Evolutionary conservation across 1,140 invertebrate genomes (phyloP), one percentile per base, ranked within the genome.

Genomic region (Polypedilum pembai): DNA sequence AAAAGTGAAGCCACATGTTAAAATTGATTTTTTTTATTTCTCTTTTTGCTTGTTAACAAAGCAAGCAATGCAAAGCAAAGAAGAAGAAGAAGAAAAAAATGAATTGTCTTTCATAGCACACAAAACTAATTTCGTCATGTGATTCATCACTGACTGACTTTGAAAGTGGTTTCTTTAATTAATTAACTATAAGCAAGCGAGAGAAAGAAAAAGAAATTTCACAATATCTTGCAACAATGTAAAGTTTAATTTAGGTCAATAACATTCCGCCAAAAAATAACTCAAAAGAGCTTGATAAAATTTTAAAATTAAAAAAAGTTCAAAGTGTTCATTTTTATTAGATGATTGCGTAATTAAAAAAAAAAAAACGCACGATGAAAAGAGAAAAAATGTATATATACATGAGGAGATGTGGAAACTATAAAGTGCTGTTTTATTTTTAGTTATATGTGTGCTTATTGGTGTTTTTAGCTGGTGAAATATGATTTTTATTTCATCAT

Each of bases 341-440:
- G 65, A 69, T 69, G 65, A 69, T 69, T 69, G 65, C 65, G 65
- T 69, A 69, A 69, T 69, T 69, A n/a, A 15, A 56, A 3, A 3
- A n/a, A 69, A n/a, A 56, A 12, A 56, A 56, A 56, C 45, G 65
- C 65, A 21, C 17, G 15, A 69, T 69, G 65, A 69, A 18, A 69
- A 69, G 17, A 69, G 20, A 69, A 69, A 66, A n/a, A 66, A 45
- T n/a, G 8, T 45, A 45, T 45, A n/a, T 33, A 5, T 33, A 33
- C 5, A 56, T 12, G 45, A 1, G 24, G 24, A 69, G 20, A 69
- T 69, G 65, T 69, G 65, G 65, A 69, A 69, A 69, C 65, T 69
- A 69, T 69, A 18, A 69, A 69, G 65, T 69, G 65, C 65, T 69
- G 65, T 69, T 69, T 69, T 69, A 69, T 69, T 69, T 69, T 69